Evolutionary conservation across 2,797 vertebrate species (phyloP), one percentile per base, ranked within the genome.

Genomic region (Sarcophilus harrisii): DNA sequence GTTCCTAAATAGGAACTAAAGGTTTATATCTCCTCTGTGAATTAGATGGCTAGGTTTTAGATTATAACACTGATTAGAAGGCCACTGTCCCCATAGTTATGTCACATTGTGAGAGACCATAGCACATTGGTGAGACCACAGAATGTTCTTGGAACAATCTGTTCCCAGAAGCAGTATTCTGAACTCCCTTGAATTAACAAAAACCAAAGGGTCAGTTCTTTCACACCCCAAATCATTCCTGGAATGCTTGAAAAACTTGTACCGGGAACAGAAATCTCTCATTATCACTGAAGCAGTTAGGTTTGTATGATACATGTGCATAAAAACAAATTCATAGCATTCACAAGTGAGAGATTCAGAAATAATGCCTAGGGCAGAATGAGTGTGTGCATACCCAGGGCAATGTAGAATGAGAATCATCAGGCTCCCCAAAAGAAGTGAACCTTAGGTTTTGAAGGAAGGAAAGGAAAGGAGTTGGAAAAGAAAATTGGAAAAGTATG

Each of bases 31-130:
- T 58, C 94, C 92, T 93, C 58, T 57, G 18, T 30, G 58, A 28
- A n/a, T 93, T 30, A 52, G 58, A 52, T 94, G 30, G 52, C 92
- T 24, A 59, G 90, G 57, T 92, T 59, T 96, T 59, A 52, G 30
- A 52, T 54, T 58, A 38, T 94, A 92, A 58, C 92, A 94, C 73
- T 90, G 81, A 5, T 96, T 96, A 73, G n/a, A 73, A 73, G 21
- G 96, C 91, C 57, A 1, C 91, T 58, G 6, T 81, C 57, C 93
- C 57, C 38, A 45, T n/a, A 89, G 54, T 92, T 28, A 38, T 95
- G 91, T 14, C 73, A 30, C 93, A 95, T 96, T 92, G 90, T 55
- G 54, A 55, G 54, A 55, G 54, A 55, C 5, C 54, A 55, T 55
- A 55, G 10, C 54, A 55, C 54, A 55, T 95, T 95, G 59, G 45